Base-by-base conservation (phyloP, 2,113 vertebrate genomes). In the Protobothrops mucrosquamatus region DNA sequence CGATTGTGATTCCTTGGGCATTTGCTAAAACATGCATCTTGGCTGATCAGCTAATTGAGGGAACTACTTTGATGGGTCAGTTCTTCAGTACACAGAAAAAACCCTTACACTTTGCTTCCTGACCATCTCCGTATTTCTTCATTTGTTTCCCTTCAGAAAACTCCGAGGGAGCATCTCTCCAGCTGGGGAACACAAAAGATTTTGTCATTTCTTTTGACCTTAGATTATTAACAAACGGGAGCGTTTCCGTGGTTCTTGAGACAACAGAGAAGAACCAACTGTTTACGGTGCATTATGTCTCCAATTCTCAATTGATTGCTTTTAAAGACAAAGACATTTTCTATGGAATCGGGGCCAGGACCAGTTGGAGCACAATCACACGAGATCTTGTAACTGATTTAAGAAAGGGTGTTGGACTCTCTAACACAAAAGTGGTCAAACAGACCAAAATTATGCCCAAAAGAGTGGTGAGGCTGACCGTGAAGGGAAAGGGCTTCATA, bases 381-480 rank as follows among this genome's bases (percentile, higher is more conserved):
- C 97, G 99, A 0, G 99, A 99, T 96, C 98, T 99, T 59, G 95
- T 99, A 20, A 99, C 99, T 0, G 99, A 99, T 95, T 98, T 99
- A 15, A 98, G 98, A 90, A 99, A 99, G 92, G 99, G 99, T 1
- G 98, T 99, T 0, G 99, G 99, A 0, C 98, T 99, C 94, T 99
- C 99, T 18, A 99, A 98, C 97, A 99, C 99, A 0, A 99, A 99
- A 97, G 99, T 99, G 0, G 99, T 99, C 20, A 99, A 98, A 95
- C 98, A 98, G 54, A 99, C 99, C 55, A 99, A 98, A 97, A 99
- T 99, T 91, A 98, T 99, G 99, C 99, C 99, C 92, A 98, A 97
- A 69, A 97, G 98, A 24, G 98, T 99, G 91, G 97, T 99, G 59
- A 97, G 97, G 64, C 2, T 99, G 93, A 96, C 98, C 26, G 97